Evolutionary conservation across 2,797 vertebrate species (phyloP).

Genomic region (Chelon labrosus): DNA sequence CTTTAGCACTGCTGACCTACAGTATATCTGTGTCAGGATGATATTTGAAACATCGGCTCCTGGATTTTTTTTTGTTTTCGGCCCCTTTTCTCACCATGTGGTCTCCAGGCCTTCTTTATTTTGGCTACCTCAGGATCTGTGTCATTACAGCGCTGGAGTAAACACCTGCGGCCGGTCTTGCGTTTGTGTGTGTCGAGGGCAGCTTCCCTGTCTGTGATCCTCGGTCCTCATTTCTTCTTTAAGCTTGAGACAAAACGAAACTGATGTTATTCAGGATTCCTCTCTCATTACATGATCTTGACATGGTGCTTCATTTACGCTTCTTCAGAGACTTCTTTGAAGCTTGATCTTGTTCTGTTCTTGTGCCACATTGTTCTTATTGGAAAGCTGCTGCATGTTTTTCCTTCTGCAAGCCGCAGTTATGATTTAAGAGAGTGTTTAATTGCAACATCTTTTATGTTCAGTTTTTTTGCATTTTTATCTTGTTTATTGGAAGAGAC

Average conservation of each 20-base stretch:
- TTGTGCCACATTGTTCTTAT: constrained; percentile 24
- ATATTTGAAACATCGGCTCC: constrained; percentile 43
- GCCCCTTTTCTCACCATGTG: constrained; percentile 36
- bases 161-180: constrained; percentile 29
- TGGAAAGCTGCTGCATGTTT: constrained; percentile 1
- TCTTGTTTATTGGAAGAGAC: constrained; percentile 27
- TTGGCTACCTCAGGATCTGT: constrained; percentile 48
- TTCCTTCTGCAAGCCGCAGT: background rate
- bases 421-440: constrained; percentile 39
- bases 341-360: background rate
- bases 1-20: constrained; percentile 68
- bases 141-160: constrained; percentile 29
- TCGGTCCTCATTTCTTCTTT: background rate
- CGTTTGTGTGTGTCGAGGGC: background rate
- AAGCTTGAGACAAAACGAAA: background rate
- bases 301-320: background rate
- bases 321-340: too few relatives aligned
- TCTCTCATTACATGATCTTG: constrained; percentile 23
- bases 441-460: constrained; percentile 56
- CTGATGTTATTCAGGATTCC: background rate
- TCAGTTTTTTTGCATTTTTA: constrained; percentile 1
- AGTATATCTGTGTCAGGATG: constrained; percentile 63
- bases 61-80: background rate
- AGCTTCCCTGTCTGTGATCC: too few relatives aligned
- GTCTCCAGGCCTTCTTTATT: constrained; percentile 58